phyloP scores from a whole-genome alignment of 2,888 invertebrate species.

The Campopleginae sp. region DNA sequence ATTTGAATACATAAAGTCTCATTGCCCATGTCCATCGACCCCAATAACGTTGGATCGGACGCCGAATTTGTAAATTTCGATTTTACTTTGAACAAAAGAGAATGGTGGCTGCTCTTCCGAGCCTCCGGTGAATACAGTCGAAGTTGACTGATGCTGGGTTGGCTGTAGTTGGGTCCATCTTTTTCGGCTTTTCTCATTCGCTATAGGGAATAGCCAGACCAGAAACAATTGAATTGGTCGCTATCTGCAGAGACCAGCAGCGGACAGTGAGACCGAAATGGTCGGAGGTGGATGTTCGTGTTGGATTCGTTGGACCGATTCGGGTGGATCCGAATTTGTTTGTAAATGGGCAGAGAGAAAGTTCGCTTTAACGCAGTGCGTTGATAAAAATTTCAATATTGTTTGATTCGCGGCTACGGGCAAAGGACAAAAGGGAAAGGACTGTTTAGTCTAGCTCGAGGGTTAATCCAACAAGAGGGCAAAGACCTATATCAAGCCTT shows the following conservation, averaged over 20 bases:
- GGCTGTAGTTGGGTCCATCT: conserved; percentile 19
- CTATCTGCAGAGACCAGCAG: conserved; percentile 80
- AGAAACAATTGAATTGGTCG: conserved; percentile 81
- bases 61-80: conserved; percentile 53
- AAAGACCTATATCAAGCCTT: conserved; percentile 36
- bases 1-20: neutral
- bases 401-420: conserved; percentile 2
- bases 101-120: conserved; percentile 16
- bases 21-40: conserved; percentile 41
- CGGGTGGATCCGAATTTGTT: neutral
- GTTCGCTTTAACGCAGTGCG: neutral
- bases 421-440: neutral
- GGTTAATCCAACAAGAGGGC: conserved; percentile 45
- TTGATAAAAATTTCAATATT: conserved; percentile 7
- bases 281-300: neutral
- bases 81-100: conserved; percentile 59
- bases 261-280: conserved; percentile 28
- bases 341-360: neutral
- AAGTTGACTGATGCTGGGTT: conserved; percentile 21
- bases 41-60: conserved; percentile 11
- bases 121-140: conserved; percentile 53
- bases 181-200: conserved; percentile 40
- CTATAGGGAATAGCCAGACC: conserved; percentile 81
- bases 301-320: conserved; percentile 19
- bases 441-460: conserved; percentile 1